Conservation (phyloP, 2,888 invertebrate genomes). For the Amaurobius ferox region DNA sequence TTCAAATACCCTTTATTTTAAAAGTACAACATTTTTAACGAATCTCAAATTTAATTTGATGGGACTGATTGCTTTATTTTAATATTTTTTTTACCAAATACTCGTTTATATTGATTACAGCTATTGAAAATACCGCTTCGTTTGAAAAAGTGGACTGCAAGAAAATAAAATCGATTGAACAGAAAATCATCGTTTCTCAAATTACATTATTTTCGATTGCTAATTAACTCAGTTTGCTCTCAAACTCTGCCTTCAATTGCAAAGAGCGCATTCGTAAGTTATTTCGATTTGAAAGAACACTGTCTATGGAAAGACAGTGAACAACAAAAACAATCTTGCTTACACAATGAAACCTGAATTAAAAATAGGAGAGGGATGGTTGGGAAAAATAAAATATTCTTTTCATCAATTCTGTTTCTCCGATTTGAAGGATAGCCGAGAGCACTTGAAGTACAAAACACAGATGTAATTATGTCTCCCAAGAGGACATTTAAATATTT, state of each 20-base stretch:
- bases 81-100: no score
- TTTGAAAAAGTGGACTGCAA: not conserved
- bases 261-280: not conserved
- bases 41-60: no score
- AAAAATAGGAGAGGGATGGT: not conserved
- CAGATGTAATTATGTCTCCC: slow-evolving; percentile 3
- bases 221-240: not conserved
- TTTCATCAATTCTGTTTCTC: slow-evolving; percentile 10
- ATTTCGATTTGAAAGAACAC: not conserved
- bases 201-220: not conserved
- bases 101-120: no score
- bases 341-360: not conserved
- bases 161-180: not conserved
- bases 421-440: not conserved
- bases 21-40: no score
- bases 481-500: slow-evolving; percentile 13
- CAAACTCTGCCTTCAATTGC: not conserved
- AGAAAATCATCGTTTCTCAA: not conserved
- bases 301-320: not conserved
- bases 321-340: not conserved
- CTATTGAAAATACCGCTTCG: no score
- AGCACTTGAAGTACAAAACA: slow-evolving; percentile 3
- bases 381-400: not conserved
- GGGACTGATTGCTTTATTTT: no score
- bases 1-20: no score